A percentile compares a stretch with the other conserved stretches of the same genome.
phyloP scores from a whole-genome alignment of 2,888 invertebrate species.

The Steinernema carpocapsae region DNA sequence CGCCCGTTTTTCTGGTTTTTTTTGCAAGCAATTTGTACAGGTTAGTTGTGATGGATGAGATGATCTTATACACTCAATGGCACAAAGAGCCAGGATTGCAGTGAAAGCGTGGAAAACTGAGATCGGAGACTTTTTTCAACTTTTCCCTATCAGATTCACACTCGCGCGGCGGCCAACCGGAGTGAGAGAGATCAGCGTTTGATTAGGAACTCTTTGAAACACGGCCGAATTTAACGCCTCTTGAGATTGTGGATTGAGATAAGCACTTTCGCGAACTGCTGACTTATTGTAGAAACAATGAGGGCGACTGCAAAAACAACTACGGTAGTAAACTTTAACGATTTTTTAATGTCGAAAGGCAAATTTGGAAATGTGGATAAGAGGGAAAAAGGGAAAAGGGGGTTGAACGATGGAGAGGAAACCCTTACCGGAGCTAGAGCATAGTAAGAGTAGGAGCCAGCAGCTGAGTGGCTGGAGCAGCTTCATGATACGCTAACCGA shows the following conservation, averaged over 20 bases:
- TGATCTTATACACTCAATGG: not conserved
- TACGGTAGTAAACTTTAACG: not conserved
- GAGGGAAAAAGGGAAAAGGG: not conserved
- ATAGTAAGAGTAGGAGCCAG: constrained; percentile 20
- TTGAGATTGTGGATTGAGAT: not conserved
- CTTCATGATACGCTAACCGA: constrained; percentile 22
- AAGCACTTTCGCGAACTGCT: not conserved
- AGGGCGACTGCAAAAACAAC: constrained; percentile 8
- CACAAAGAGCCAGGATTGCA: not conserved
- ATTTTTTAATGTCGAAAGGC: not conserved
- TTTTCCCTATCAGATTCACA: no score
- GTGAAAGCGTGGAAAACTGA: not conserved
- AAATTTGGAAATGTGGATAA: not conserved
- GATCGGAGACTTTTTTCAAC: constrained; percentile 9
- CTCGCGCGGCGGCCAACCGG: not conserved
- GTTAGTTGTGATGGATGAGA: not conserved
- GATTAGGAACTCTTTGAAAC: constrained; percentile 29
- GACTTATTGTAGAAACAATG: constrained; percentile 26
- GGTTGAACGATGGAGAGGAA: not conserved
- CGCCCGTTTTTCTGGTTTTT: not conserved
- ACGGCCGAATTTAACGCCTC: constrained; percentile 26
- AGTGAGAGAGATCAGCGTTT: constrained; percentile 16
- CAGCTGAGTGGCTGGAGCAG: constrained; percentile 10
- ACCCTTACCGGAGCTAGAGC: constrained; percentile 15
- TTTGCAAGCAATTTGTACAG: constrained; percentile 1